Base-by-base conservation (phyloP, 2,888 invertebrate genomes). In the Ormia ochracea region DNA sequence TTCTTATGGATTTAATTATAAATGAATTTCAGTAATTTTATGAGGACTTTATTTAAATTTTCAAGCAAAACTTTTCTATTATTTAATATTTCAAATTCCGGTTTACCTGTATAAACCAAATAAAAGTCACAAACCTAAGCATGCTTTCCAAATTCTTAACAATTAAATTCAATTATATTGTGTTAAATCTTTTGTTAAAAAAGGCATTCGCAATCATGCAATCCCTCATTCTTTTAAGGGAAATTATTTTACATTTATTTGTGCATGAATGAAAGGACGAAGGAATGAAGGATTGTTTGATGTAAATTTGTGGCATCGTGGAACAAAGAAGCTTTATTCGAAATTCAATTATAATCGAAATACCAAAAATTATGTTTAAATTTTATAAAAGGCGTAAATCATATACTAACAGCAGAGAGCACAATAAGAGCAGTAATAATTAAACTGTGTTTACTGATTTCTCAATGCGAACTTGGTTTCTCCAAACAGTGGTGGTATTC, bases 291-390 rank as follows among this genome's bases (percentile, higher is more conserved):
- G n/a, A n/a, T n/a, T n/a, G n/a, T n/a, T n/a, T n/a, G n/a, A n/a
- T n/a, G n/a, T n/a, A n/a, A n/a, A n/a, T n/a, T n/a, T n/a, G n/a
- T n/a, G n/a, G n/a, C n/a, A 21, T 19, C 36, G 33, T 52, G 41
- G n/a, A n/a, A 6, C 38, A 23, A 58, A 21, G 14, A 28, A 69
- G 38, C 23, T 17, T 48, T 70, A 48, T 70, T 19, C 36, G 56
- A 70, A 59, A 59, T 70, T 70, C 69, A 70, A 70, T 70, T 70
- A 50, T 45, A 58, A 58, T 36, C n/a, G 33, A 58, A 48, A 69
- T 45, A 45, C 9, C 31, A 26, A 26, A 69, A 69, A 69, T 56
- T 58, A 38, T 38, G 26, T 17, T 10, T 14, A n/a, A 2, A 26
- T 26, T 33, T 21, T 36, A 2, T 31, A 23, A 14, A 38, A 14